Evolutionary conservation across 2,797 vertebrate species (phyloP).

Genomic region (Scolopax bukidnonensis): DNA sequence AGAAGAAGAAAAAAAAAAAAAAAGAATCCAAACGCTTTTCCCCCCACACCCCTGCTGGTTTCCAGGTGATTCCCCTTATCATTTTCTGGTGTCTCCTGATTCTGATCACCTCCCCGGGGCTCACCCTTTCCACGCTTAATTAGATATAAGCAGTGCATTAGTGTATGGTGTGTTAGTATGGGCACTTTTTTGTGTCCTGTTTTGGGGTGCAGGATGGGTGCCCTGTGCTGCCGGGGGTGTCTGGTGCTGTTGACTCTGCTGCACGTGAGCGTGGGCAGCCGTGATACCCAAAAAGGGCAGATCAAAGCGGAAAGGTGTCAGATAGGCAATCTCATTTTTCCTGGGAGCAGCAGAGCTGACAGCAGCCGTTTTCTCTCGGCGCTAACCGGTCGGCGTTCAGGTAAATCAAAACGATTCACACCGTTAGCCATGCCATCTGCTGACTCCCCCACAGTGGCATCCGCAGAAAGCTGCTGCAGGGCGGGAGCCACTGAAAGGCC

Average conservation of each 20-base stretch:
- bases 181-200: accelerated
- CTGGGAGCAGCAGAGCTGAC: background rate
- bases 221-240: accelerated
- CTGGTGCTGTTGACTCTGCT: background rate
- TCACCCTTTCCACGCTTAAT: background rate
- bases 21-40: background rate
- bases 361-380: background rate
- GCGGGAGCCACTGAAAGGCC: background rate
- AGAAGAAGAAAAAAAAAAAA: background rate
- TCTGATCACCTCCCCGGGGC: background rate
- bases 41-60: background rate
- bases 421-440: background rate
- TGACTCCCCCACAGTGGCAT: accelerated
- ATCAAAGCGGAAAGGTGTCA: background rate
- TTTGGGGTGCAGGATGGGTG: accelerated
- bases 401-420: background rate
- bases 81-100: background rate
- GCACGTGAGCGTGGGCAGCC: accelerated
- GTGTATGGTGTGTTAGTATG: accelerated
- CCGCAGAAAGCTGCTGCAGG: background rate
- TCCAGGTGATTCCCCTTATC: background rate
- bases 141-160: background rate
- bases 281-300: background rate
- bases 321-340: background rate
- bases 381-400: background rate